Conservation (phyloP, 1,140 invertebrate species). For the Cotesia typhae region DNA sequence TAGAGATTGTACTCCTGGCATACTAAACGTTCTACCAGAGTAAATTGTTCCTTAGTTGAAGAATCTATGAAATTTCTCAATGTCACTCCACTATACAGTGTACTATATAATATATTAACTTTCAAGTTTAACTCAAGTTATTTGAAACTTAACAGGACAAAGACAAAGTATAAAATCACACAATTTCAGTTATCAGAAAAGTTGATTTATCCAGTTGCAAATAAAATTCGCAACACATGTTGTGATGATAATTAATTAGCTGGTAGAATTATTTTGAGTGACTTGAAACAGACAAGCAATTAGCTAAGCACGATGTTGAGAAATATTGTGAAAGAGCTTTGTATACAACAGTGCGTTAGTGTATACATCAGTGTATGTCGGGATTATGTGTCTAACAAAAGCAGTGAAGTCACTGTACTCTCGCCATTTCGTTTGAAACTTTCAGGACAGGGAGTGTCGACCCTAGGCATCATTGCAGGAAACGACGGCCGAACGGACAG, state of each 20-base stretch:
- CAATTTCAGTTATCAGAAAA: neutral
- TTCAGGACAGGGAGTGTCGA: conserved; percentile 19
- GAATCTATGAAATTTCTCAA: conserved; percentile 9
- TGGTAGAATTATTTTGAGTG: neutral
- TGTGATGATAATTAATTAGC: neutral
- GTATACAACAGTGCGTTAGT: neutral
- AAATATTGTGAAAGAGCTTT: neutral
- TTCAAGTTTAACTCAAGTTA: neutral
- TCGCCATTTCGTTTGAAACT: conserved; percentile 30
- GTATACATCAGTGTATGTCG: neutral
- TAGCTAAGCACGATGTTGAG: neutral
- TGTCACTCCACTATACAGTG: neutral
- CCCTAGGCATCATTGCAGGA: conserved; percentile 31
- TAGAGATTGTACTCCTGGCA: conserved; percentile 11
- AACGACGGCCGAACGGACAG: conserved; percentile 46
- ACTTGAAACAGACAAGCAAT: conserved; percentile 2
- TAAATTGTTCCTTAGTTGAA: neutral
- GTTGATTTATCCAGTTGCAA: neutral
- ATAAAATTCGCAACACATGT: neutral
- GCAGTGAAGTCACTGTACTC: conserved; percentile 13
- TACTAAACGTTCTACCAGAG: conserved; percentile 43
- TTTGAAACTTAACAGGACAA: neutral
- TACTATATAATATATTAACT: too few relatives aligned
- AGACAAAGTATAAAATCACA: neutral
- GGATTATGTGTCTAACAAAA: conserved; percentile 20